phyloP scores from a whole-genome alignment of 2,797 vertebrate genomes.

The Peromyscus melanophrys region DNA sequence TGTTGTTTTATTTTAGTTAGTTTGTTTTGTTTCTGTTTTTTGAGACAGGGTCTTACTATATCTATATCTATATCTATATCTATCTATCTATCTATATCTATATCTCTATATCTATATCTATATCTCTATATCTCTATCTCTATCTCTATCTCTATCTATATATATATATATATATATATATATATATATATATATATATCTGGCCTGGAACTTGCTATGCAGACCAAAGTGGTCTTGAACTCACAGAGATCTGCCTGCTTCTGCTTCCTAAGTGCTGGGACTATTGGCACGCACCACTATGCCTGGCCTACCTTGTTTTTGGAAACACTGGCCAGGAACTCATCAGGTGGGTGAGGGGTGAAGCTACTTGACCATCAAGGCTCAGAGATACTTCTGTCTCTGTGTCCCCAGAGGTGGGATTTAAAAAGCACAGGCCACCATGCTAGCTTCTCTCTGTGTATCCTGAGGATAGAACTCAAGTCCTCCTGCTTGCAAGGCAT shows the following conservation, averaged over 20 bases:
- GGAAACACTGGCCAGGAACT: neutral
- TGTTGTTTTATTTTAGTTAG: neutral
- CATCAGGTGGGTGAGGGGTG: neutral
- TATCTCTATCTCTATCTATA: too few relatives aligned
- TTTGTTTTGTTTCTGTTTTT: neutral
- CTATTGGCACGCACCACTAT: neutral
- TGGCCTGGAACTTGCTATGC: neutral
- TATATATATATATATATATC: neutral
- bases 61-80: too few relatives aligned
- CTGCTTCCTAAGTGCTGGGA: neutral
- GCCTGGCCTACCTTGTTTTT: neutral
- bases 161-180: neutral
- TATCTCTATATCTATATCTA: too few relatives aligned
- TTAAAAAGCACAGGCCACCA: neutral
- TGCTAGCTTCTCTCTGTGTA: neutral
- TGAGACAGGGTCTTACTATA: neutral
- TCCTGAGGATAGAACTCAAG: neutral
- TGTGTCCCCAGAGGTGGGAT: neutral
- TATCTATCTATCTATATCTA: too few relatives aligned
- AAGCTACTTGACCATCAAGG: neutral
- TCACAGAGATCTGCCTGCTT: neutral
- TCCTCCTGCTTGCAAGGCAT: neutral
- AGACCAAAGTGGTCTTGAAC: neutral
- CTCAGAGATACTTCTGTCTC: too few relatives aligned
- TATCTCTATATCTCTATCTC: too few relatives aligned